Conservation (phyloP, 2,888 invertebrate species). For the Drosophila quasianomalipes region DNA sequence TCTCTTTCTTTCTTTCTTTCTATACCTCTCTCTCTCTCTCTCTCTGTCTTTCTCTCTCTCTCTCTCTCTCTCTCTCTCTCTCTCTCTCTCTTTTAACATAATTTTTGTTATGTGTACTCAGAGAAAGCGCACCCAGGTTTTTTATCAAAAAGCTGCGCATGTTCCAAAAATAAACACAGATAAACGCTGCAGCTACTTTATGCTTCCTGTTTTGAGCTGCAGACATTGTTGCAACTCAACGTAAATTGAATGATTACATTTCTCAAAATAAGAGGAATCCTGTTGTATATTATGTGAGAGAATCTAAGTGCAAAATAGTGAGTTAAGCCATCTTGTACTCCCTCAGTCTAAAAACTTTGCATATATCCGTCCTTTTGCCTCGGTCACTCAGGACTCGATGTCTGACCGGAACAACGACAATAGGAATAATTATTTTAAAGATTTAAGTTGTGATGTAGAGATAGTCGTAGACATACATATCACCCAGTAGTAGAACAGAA, state of each 20-base stretch:
- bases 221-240: slow-evolving; percentile 41
- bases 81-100: slow-evolving; percentile 20
- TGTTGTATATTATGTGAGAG: background rate
- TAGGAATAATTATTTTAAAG: no score
- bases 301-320: background rate
- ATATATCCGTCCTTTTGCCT: background rate
- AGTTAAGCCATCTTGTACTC: background rate
- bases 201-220: slow-evolving; percentile 42
- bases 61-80: slow-evolving; percentile 11
- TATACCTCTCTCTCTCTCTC: background rate
- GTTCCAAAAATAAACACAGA: slow-evolving; percentile 69
- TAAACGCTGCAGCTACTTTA: slow-evolving; percentile 33
- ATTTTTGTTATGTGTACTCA: slow-evolving; percentile 21
- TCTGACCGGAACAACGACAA: no score
- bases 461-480: no score
- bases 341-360: background rate
- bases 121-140: slow-evolving; percentile 51
- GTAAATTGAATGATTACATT: slow-evolving; percentile 31
- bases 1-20: slow-evolving; percentile 3
- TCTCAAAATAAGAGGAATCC: slow-evolving; percentile 5
- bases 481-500: no score
- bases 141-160: slow-evolving; percentile 71
- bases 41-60: background rate
- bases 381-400: no score
- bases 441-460: no score